A percentile compares a stretch with the other conserved stretches of the same genome.
phyloP scores from a whole-genome alignment of 2,113 vertebrate genomes.

The Hemiscyllium ocellatum region DNA sequence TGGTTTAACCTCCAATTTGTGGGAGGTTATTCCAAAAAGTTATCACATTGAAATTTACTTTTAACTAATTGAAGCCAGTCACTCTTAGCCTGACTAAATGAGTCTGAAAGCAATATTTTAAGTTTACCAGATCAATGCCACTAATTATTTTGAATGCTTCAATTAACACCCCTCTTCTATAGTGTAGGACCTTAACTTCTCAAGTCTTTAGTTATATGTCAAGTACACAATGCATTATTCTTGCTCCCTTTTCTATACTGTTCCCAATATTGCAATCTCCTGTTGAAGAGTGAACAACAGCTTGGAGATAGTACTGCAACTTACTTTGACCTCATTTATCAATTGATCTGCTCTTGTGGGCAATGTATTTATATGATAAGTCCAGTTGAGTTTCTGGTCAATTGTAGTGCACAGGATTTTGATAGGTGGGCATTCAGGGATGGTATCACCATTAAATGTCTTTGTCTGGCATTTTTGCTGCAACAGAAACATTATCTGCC shows the following conservation, averaged over 20 bases:
- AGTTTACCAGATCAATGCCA: neutral
- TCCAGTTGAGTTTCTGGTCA: no score
- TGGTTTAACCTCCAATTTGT: neutral
- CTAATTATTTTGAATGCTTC: neutral
- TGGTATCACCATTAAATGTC: no score
- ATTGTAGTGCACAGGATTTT: no score
- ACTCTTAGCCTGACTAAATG: neutral
- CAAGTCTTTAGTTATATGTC: neutral
- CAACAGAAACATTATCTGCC: no score
- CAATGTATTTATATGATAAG: no score
- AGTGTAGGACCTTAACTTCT: neutral
- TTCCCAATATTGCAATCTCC: neutral
- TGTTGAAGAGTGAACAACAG: neutral
- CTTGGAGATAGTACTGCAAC: neutral
- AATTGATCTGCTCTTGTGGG: neutral
- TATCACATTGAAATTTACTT: neutral
- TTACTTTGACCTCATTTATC: neutral
- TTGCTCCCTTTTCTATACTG: neutral
- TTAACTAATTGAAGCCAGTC: neutral
- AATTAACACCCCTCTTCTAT: neutral
- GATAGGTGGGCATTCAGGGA: no score
- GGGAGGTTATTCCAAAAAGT: neutral
- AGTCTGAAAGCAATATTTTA: neutral
- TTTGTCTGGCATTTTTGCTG: no score
- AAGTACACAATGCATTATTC: no score